A percentile compares a stretch with the other conserved stretches of the same genome.
phyloP scores from a whole-genome alignment of 2,888 invertebrate species.

The Kuschelorhynchus macadamiae region DNA sequence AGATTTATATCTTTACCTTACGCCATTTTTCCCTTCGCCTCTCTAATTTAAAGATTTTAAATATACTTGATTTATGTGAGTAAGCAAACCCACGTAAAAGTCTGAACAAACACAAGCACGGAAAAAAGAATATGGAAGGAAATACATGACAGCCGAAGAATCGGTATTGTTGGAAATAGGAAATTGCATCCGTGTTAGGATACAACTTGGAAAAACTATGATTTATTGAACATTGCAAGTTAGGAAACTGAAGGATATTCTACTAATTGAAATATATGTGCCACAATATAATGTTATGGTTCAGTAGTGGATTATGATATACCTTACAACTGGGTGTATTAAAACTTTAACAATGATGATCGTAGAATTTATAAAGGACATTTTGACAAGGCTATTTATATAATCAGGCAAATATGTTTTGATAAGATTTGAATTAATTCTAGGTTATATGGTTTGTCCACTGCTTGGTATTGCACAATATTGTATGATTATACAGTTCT shows the following conservation, averaged over 20 bases:
- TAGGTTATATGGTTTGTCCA: no score
- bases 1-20: conserved; percentile 23
- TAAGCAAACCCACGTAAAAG: conserved; percentile 37
- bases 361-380: no score
- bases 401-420: no score
- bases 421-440: no score
- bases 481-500: no score
- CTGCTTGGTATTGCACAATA: no score
- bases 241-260: conserved; percentile 13
- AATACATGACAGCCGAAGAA: conserved; percentile 41
- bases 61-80: conserved; percentile 37
- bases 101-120: conserved; percentile 28
- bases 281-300: conserved; percentile 2
- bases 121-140: conserved; percentile 35
- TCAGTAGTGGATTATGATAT: background rate
- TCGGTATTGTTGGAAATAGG: conserved; percentile 36
- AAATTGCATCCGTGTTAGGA: conserved; percentile 33
- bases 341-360: no score
- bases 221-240: conserved; percentile 30
- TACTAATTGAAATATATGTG: conserved; percentile 24
- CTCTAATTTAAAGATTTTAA: conserved; percentile 45
- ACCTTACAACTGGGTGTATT: no score
- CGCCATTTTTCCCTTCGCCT: conserved; percentile 29
- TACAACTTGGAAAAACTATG: conserved; percentile 35
- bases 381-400: no score